Evolutionary conservation across 2,797 vertebrate species (phyloP).

Genomic region (Hozukius guyotensis): DNA sequence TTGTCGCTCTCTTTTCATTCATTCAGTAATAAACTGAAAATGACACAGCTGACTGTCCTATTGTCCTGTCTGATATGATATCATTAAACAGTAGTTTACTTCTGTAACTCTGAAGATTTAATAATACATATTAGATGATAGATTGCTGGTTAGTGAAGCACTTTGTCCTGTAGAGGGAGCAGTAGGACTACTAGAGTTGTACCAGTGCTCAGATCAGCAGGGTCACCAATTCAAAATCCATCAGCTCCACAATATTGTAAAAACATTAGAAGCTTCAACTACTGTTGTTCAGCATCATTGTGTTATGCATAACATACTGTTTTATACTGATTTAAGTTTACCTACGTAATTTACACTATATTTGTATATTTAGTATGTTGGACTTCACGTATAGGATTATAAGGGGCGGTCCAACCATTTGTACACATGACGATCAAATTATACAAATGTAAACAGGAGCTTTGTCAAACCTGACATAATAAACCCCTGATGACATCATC

Average conservation of each 20-base stretch:
- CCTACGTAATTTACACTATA: background rate
- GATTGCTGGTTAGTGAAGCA: background rate
- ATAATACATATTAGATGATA: background rate
- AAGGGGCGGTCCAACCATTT: background rate
- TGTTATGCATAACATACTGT: background rate
- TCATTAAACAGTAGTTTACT: background rate
- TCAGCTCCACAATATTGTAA: background rate
- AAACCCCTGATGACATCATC: no score
- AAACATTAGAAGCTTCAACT: background rate
- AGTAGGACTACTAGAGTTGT: background rate
- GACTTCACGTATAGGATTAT: background rate
- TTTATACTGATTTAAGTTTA: background rate
- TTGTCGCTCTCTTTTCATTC: conserved; percentile 50
- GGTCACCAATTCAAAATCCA: background rate
- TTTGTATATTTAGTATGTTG: background rate
- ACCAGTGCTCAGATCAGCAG: background rate
- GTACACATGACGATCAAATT: background rate
- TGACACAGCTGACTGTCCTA: background rate
- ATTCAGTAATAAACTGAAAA: conserved; percentile 56
- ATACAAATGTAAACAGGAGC: no score
- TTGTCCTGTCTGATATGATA: background rate
- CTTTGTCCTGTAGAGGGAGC: conserved; percentile 44
- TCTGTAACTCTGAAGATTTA: background rate
- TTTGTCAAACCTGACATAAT: no score
- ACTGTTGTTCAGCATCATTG: background rate